A percentile compares a stretch with the other conserved stretches of the same genome.
Conservation (phyloP, 2,797 vertebrate genomes). For the Intellagama lesueurii region DNA sequence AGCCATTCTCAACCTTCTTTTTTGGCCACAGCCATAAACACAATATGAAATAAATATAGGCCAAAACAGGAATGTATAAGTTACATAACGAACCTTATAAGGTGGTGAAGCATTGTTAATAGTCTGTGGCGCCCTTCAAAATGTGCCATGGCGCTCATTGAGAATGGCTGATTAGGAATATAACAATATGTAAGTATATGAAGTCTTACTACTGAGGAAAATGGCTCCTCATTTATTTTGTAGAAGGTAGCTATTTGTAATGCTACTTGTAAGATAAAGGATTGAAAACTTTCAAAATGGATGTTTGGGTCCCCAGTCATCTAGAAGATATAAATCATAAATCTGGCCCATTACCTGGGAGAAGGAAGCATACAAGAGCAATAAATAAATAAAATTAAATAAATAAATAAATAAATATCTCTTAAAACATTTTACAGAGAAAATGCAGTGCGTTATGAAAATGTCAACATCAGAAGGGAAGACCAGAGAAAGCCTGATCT, state of each 20-base stretch:
- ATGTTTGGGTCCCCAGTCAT: slow-evolving; percentile 65
- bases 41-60: too few species aligned
- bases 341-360: slow-evolving; percentile 28
- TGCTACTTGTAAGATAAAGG: neutral
- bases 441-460: slow-evolving; percentile 75
- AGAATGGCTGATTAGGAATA: too few species aligned
- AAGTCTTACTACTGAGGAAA: slow-evolving; percentile 40
- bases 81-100: too few species aligned
- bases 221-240: slow-evolving; percentile 60
- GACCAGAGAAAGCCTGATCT: slow-evolving; percentile 70
- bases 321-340: slow-evolving; percentile 65
- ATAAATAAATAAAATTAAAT: too few species aligned
- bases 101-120: too few species aligned
- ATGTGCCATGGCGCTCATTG: too few species aligned
- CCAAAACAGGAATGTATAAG: too few species aligned
- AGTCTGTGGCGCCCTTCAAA: too few species aligned
- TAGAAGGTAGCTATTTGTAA: slow-evolving; percentile 55
- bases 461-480: slow-evolving; percentile 82
- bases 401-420: slow-evolving; percentile 17
- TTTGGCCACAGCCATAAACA: too few species aligned
- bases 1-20: too few species aligned
- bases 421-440: slow-evolving; percentile 78
- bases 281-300: slow-evolving; percentile 40
- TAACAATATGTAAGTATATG: neutral
- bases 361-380: too few species aligned